phyloP scores from a whole-genome alignment of 2,113 vertebrate species.

The Odontesthes bonariensis region DNA sequence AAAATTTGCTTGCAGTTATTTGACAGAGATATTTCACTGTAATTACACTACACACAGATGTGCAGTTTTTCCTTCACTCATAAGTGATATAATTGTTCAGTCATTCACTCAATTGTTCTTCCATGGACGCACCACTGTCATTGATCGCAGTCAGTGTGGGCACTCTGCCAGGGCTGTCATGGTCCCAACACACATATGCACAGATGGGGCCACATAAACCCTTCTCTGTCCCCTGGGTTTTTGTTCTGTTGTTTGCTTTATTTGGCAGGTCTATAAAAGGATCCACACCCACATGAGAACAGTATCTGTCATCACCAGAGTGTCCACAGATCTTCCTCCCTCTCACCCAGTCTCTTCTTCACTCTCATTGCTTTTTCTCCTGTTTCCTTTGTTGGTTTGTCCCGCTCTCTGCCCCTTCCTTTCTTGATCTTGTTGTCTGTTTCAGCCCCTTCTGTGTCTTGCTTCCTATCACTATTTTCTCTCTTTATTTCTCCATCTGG shows the following conservation, averaged over 20 bases:
- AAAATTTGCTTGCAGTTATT: constrained; percentile 25
- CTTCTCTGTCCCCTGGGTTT: constrained; percentile 58
- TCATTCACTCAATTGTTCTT: constrained; percentile 41
- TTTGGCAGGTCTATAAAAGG: constrained; percentile 74
- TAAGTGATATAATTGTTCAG: constrained; percentile 43
- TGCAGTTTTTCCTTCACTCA: constrained; percentile 29
- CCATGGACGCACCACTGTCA: constrained; percentile 35
- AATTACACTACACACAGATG: constrained; percentile 1
- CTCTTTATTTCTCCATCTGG: constrained; percentile 51
- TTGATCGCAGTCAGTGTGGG: constrained; percentile 54
- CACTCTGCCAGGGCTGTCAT: constrained; percentile 58
- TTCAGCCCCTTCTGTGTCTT: constrained; percentile 29
- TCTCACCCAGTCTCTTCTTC: constrained; percentile 55
- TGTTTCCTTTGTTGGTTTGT: constrained; percentile 58
- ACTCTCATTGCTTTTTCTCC: constrained; percentile 52
- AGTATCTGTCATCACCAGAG: constrained; percentile 69
- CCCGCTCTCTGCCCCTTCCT: constrained; percentile 44
- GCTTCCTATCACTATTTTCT: constrained; percentile 18
- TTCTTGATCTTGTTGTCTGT: constrained; percentile 26
- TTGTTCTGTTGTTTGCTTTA: constrained; percentile 71
- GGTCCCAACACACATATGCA: constrained; percentile 49
- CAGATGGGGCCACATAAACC: constrained; percentile 63
- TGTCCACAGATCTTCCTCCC: constrained; percentile 55
- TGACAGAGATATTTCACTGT: constrained; percentile 2
- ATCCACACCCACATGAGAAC: constrained; percentile 73